These are phyloP conservation scores for Ochropleura leucogaster DNA, from an alignment of 2,888 invertebrate species.

Conservation along the genomic window DNA sequence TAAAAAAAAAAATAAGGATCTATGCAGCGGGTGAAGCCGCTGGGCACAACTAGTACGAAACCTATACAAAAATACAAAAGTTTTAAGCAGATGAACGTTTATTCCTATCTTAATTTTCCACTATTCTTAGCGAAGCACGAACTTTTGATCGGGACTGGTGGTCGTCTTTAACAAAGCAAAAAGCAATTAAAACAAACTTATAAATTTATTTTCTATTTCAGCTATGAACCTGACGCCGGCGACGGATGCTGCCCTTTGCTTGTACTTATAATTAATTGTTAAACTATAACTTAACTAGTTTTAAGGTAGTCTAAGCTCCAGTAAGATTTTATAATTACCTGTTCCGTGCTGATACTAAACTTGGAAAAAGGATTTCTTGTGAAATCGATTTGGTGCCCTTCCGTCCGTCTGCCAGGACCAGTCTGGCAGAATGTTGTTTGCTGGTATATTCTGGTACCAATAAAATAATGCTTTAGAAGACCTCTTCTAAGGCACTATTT, in stretches of 20 bases:
- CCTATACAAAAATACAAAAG: too few relatives aligned
- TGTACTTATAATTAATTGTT: constrained; percentile 42
- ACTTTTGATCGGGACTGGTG: too few relatives aligned
- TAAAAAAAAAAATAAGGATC: too few relatives aligned
- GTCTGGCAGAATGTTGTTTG: neutral
- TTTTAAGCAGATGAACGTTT: neutral
- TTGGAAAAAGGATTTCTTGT: neutral
- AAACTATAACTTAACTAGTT: constrained; percentile 66
- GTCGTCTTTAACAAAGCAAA: neutral
- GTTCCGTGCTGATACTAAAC: constrained; percentile 18
- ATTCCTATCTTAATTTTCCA: neutral
- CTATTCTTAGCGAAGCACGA: neutral
- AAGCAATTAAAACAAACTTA: neutral
- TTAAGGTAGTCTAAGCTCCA: constrained; percentile 56
- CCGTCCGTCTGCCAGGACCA: neutral
- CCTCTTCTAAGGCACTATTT: too few relatives aligned
- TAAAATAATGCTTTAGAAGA: neutral
- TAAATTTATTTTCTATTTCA: constrained; percentile 30
- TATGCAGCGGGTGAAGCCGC: too few relatives aligned
- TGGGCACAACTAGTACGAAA: too few relatives aligned
- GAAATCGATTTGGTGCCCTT: neutral
- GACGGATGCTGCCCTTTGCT: neutral
- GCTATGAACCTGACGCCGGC: constrained; percentile 31
- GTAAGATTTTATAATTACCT: constrained; percentile 61
- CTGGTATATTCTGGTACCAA: neutral